Evolutionary conservation across 1,140 invertebrate genomes (phyloP), one percentile per base, ranked within the genome.

Genomic region (Zaprionus gabonicus): DNA sequence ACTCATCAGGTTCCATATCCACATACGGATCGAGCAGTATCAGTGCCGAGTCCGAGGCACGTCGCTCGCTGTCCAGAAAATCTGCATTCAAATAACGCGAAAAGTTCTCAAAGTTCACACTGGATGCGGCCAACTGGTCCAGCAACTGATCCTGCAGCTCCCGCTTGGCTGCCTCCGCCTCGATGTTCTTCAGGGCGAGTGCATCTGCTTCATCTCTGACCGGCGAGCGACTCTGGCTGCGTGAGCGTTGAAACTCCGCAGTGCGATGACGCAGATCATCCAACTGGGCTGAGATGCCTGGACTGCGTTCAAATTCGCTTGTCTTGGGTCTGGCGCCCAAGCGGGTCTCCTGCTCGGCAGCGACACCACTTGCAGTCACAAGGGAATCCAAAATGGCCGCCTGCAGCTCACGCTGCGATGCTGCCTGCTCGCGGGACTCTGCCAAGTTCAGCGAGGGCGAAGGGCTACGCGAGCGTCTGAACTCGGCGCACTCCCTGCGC

Each of bases 1-100:
- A 92, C 20, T 92, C 91, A 20, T 92, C 91, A 0, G 90, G 91
- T 9, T 92, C 91, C 17, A 92, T 12, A 0, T 91, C 70, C 0
- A 44, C 57, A 65, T 53, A 55, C 7, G 74, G 67, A 36, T 82
- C 76, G 2, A 60, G 64, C 31, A 78, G 76, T 15, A 92, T 81
- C 0, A 92, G 44, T 0, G 91, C 90, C 25, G 91, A 92, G 25
- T 92, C 91, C 0, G 91, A 92, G 1, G 88, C 91, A 1, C 91
- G 53, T 0, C 91, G 71, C 38, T 92, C 91, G 25, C 82, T 88
- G 4, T 92, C 91, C 20, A 92, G 58, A 10, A 92, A 92, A 51
- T 91, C 82, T 0, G 82, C 71, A 59, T 92, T 92, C 20, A 92
- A 34, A 27, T 92, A 74, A 0, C 82, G 74, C 0, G 91, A 92